These are phyloP conservation scores for Aporophyla lueneburgensis DNA, from an alignment of 2,888 invertebrate species.

Conservation along the genomic window DNA sequence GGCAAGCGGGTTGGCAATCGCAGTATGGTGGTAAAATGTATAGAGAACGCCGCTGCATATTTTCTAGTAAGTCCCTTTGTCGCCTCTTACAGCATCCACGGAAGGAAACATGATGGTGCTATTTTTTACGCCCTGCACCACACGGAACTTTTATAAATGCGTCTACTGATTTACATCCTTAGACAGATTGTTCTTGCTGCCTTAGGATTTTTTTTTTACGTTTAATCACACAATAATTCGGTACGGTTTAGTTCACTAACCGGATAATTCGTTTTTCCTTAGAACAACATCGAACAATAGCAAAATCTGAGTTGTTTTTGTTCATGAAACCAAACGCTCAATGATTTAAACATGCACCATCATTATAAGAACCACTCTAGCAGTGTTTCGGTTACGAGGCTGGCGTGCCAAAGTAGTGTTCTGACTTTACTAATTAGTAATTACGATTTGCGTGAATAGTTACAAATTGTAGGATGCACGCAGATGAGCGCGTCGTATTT, in stretches of 20 bases:
- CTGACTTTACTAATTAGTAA: constrained; percentile 13
- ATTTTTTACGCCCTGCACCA: too few species aligned
- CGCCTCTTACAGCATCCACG: too few species aligned
- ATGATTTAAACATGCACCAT: constrained; percentile 6
- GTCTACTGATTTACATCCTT: too few species aligned
- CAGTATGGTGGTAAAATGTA: too few species aligned
- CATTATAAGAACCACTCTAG: neutral
- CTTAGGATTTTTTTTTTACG: neutral
- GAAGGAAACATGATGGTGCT: too few species aligned
- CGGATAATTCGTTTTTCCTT: too few species aligned
- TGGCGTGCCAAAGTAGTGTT: constrained; percentile 25
- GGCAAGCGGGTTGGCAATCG: too few species aligned
- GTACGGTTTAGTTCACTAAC: too few species aligned
- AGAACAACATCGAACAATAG: neutral
- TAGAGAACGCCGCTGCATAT: too few species aligned
- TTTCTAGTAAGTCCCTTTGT: too few species aligned
- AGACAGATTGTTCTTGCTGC: neutral
- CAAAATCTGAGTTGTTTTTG: neutral
- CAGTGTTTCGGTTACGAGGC: constrained; percentile 21
- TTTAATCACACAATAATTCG: too few species aligned
- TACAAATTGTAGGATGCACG: constrained; percentile 25
- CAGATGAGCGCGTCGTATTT: constrained; percentile 14
- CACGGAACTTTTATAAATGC: too few species aligned
- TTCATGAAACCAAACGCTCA: neutral
- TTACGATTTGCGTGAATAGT: constrained; percentile 16